Evolutionary conservation across 2,888 invertebrate species (phyloP).

Genomic region (Microctonus brassicae): DNA sequence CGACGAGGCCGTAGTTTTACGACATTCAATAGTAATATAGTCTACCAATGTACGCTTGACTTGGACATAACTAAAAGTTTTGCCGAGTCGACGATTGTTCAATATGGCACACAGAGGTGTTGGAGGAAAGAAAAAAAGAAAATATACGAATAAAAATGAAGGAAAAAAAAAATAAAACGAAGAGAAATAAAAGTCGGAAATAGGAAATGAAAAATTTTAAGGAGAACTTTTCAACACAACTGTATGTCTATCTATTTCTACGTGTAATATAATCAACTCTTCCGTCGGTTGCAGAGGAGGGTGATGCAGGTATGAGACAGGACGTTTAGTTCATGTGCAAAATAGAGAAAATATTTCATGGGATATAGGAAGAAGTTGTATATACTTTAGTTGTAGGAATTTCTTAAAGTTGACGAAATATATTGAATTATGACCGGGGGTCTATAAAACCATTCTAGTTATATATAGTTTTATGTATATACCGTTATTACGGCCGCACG

Average conservation of each 20-base stretch:
- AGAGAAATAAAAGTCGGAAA: neutral
- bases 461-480: neutral
- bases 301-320: neutral
- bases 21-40: conserved; percentile 59
- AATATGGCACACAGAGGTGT: neutral
- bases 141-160: neutral
- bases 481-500: conserved; percentile 22
- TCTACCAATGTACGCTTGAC: conserved; percentile 43
- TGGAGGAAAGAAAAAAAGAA: neutral
- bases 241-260: neutral
- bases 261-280: neutral
- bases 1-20: conserved; percentile 50
- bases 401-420: conserved; percentile 23
- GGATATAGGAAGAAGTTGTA: neutral
- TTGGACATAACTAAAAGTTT: neutral
- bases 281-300: neutral
- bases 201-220: too few species aligned
- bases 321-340: neutral
- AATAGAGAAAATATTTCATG: neutral
- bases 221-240: neutral
- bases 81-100: neutral
- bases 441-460: conserved; percentile 40
- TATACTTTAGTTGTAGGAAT: neutral
- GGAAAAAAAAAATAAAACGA: neutral
- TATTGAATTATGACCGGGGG: conserved; percentile 44